Evolutionary conservation across 2,888 invertebrate species (phyloP).

Genomic region (Drosophila parthenogenetica): DNA sequence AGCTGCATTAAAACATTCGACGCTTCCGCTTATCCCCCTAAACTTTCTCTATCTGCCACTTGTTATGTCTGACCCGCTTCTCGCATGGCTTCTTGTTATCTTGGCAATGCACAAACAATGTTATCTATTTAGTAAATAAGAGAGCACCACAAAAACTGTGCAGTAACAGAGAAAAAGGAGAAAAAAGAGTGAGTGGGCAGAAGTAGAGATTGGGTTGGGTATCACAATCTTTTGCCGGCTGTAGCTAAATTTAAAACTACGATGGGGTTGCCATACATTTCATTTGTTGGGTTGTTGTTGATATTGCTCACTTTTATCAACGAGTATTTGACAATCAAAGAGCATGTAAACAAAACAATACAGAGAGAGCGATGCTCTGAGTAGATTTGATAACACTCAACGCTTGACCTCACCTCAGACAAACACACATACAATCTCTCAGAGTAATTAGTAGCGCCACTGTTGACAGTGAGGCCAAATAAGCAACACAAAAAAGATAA

Average conservation of each 20-base stretch:
- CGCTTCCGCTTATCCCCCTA: slow-evolving; percentile 16
- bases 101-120: slow-evolving; percentile 58
- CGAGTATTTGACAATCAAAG: slow-evolving; percentile 56
- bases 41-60: background rate
- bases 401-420: slow-evolving; percentile 53
- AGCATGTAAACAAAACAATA: slow-evolving; percentile 66
- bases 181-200: background rate
- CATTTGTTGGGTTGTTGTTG: background rate
- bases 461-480: slow-evolving; percentile 60
- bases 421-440: slow-evolving; percentile 8
- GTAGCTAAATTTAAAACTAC: slow-evolving; percentile 54
- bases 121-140: slow-evolving; percentile 53
- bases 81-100: slow-evolving; percentile 45
- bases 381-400: slow-evolving; percentile 46
- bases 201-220: background rate
- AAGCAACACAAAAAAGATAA: slow-evolving; percentile 6
- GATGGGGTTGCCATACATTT: slow-evolving; percentile 7
- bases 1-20: slow-evolving; percentile 5
- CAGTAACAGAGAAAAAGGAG: slow-evolving; percentile 1
- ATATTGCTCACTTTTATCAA: slow-evolving; percentile 25
- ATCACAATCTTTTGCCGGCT: slow-evolving; percentile 41
- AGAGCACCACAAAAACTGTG: slow-evolving; percentile 9
- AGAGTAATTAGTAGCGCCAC: slow-evolving; percentile 58
- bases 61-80: slow-evolving; percentile 2
- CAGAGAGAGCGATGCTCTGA: slow-evolving; percentile 39